A percentile compares a stretch with the other conserved stretches of the same genome.
Evolutionary conservation across 2,888 invertebrate species (phyloP).

Genomic region (Troilus luridus): DNA sequence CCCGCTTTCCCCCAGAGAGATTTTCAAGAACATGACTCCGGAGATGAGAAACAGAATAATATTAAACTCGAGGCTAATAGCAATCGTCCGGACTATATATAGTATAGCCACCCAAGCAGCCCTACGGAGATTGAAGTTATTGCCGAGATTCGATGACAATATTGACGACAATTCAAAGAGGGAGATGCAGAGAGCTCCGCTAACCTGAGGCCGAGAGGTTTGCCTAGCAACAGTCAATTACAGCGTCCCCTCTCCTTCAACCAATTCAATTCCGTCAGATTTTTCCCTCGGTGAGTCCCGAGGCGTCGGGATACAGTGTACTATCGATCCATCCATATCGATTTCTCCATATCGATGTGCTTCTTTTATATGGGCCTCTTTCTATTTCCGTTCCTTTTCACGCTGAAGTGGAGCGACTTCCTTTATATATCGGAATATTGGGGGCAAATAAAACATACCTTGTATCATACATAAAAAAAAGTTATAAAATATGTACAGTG

Average conservation of each 20-base stretch:
- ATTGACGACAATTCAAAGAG: neutral
- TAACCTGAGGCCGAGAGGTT: slow-evolving; percentile 13
- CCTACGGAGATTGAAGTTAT: neutral
- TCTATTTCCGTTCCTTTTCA: slow-evolving; percentile 32
- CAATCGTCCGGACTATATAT: neutral
- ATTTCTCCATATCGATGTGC: neutral
- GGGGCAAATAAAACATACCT: neutral
- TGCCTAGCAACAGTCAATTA: slow-evolving; percentile 48
- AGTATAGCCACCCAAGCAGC: no score
- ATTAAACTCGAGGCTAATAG: neutral
- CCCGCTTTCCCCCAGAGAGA: neutral
- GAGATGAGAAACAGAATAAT: neutral
- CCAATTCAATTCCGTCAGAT: slow-evolving; percentile 46
- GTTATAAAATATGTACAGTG: no score
- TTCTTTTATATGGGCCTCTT: slow-evolving; percentile 5
- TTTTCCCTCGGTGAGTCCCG: slow-evolving; percentile 21
- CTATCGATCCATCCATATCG: slow-evolving; percentile 12
- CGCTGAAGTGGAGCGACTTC: slow-evolving; percentile 5
- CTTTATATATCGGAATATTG: slow-evolving; percentile 11
- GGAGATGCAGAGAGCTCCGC: neutral
- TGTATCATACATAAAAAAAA: no score
- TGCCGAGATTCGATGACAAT: neutral
- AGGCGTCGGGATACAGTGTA: slow-evolving; percentile 1
- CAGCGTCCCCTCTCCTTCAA: slow-evolving; percentile 30
- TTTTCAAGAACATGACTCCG: neutral